A percentile compares a stretch with the other conserved stretches of the same genome.
Evolutionary conservation across 2,888 invertebrate species (phyloP).

Genomic region (Cheilosia scutellata): DNA sequence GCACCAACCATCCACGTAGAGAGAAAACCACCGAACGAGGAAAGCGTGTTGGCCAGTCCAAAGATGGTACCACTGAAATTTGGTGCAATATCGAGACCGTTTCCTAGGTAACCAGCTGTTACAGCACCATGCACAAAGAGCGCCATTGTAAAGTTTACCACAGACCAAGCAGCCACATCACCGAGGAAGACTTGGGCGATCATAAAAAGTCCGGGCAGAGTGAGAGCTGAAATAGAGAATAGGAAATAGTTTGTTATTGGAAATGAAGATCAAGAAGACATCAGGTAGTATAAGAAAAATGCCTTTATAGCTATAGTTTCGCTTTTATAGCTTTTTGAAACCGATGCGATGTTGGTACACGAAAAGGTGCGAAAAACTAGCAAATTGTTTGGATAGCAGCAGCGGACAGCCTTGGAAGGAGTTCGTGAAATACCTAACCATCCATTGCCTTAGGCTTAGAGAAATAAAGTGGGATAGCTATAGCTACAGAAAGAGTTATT

Average conservation of each 20-base stretch:
- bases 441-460: too few relatives aligned
- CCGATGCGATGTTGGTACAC: too few relatives aligned
- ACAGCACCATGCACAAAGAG: conserved; percentile 94
- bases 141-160: conserved; percentile 91
- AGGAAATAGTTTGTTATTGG: neutral
- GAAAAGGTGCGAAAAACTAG: too few relatives aligned
- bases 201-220: conserved; percentile 90
- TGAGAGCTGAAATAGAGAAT: conserved; percentile 84
- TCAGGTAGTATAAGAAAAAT: too few relatives aligned
- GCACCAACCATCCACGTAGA: conserved; percentile 92
- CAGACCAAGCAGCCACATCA: conserved; percentile 88
- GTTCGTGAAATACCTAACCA: too few relatives aligned
- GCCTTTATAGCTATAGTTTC: too few relatives aligned
- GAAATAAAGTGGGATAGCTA: too few relatives aligned
- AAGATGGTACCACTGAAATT: conserved; percentile 95
- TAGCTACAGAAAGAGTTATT: too few relatives aligned
- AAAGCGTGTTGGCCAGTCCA: conserved; percentile 94
- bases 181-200: conserved; percentile 90
- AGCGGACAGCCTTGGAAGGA: too few relatives aligned
- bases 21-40: conserved; percentile 92
- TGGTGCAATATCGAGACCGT: conserved; percentile 94
- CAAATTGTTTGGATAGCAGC: too few relatives aligned
- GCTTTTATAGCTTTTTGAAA: too few relatives aligned
- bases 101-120: conserved; percentile 93
- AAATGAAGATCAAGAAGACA: neutral